Evolutionary conservation across 2,888 invertebrate genomes (phyloP).

Genomic region (Tipula confusa): DNA sequence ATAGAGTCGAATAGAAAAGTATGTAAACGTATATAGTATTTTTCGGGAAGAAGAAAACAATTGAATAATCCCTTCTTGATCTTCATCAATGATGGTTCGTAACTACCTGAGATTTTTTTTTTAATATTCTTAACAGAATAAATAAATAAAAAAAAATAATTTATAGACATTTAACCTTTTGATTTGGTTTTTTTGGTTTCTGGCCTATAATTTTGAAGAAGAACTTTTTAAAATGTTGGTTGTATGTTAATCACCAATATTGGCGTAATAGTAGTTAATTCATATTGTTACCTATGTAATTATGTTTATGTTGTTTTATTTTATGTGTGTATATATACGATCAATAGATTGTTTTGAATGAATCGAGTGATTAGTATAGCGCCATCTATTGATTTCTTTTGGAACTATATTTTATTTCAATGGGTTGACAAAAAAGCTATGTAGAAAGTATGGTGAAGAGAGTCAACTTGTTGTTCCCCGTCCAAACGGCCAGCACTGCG

Average conservation of each 20-base stretch:
- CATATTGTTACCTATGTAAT: too few relatives aligned
- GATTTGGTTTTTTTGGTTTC: not conserved
- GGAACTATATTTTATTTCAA: too few relatives aligned
- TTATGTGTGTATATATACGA: too few relatives aligned
- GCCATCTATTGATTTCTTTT: too few relatives aligned
- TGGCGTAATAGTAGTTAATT: not conserved
- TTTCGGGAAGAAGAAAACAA: not conserved
- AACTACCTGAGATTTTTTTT: conserved; percentile 4
- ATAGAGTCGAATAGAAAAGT: not conserved
- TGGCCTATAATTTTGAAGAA: not conserved
- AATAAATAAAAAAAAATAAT: not conserved
- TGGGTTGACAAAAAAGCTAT: too few relatives aligned
- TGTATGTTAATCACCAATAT: not conserved
- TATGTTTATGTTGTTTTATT: too few relatives aligned
- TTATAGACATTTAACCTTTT: conserved; percentile 15
- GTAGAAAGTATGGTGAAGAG: too few relatives aligned
- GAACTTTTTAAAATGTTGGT: not conserved
- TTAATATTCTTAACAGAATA: not conserved
- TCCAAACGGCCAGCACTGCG: too few relatives aligned
- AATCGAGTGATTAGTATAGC: too few relatives aligned
- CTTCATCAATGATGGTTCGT: conserved; percentile 7
- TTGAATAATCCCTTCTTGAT: conserved; percentile 25
- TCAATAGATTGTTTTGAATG: too few relatives aligned
- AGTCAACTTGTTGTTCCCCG: too few relatives aligned
- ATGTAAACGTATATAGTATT: not conserved